Percentiles rank a stretch among this genome's conserved stretches.
phyloP scores from a whole-genome alignment of 2,113 vertebrate species.

The Verasper variegatus region DNA sequence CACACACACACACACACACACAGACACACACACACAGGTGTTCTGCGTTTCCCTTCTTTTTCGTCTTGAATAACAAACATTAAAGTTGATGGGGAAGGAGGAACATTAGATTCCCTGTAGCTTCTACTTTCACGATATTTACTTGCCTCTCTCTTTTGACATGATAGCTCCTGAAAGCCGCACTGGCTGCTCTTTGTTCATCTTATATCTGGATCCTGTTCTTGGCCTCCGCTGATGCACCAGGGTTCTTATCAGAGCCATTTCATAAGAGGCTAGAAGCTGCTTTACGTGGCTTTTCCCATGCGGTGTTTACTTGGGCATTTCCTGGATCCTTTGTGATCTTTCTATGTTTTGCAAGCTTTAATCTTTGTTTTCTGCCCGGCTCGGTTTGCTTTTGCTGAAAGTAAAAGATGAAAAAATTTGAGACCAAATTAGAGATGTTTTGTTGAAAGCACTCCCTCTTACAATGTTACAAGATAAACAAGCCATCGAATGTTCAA shows the following conservation, averaged over 20 bases:
- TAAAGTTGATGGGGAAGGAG: constrained; percentile 17
- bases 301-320: constrained; percentile 16
- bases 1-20: constrained; percentile 20
- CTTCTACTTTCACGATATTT: constrained; percentile 31
- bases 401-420: not conserved
- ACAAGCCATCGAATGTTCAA: no score
- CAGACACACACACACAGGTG: constrained; percentile 11
- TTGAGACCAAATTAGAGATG: not conserved
- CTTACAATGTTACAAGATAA: no score
- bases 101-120: constrained; percentile 18
- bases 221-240: constrained; percentile 32
- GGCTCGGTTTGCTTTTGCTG: not conserved
- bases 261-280: constrained; percentile 55
- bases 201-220: constrained; percentile 35
- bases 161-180: constrained; percentile 50
- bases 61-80: constrained; percentile 39
- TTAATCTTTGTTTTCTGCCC: constrained; percentile 17
- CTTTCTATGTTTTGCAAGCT: constrained; percentile 36
- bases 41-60: constrained; percentile 35
- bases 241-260: constrained; percentile 27
- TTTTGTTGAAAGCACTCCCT: not conserved
- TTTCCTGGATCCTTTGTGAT: constrained; percentile 37
- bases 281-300: constrained; percentile 34
- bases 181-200: constrained; percentile 27
- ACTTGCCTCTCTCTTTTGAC: constrained; percentile 41